Conservation (phyloP, 2,113 vertebrate species). For the Salvator merianae region DNA sequence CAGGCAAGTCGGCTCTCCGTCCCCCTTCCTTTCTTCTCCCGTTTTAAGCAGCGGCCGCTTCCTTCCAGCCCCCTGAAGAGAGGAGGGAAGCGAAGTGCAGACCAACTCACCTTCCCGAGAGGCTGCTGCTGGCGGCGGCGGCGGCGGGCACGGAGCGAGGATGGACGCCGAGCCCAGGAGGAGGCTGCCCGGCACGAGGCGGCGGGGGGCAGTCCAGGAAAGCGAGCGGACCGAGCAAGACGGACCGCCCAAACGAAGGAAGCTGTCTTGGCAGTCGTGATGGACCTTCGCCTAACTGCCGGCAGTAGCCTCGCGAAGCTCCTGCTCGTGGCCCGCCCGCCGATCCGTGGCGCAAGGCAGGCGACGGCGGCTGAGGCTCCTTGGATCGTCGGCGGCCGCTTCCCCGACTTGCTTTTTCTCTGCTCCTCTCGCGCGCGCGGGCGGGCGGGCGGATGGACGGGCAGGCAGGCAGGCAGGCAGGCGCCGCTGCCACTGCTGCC, state of each 20-base stretch:
- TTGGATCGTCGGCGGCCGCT: constrained; percentile 10
- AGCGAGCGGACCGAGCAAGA: no score
- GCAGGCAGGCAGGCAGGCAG: no score
- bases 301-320: background rate
- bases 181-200: constrained; percentile 59
- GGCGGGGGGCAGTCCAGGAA: no score
- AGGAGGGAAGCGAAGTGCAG: constrained; percentile 66
- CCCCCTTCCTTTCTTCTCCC: no score
- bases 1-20: no score
- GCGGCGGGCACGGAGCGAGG: constrained; percentile 71
- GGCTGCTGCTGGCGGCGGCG: constrained; percentile 64
- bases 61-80: constrained; percentile 8
- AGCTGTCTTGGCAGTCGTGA: constrained; percentile 8
- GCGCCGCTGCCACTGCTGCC: background rate
- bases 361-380: constrained; percentile 23
- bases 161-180: constrained; percentile 59
- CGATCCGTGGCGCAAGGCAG: constrained; percentile 28
- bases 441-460: no score
- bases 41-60: no score
- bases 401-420: background rate
- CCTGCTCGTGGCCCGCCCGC: background rate
- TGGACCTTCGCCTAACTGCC: no score
- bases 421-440: constrained; percentile 1
- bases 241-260: no score
- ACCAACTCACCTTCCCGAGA: constrained; percentile 75